phyloP scores from a whole-genome alignment of 1,140 invertebrate species.

The Limonius californicus region DNA sequence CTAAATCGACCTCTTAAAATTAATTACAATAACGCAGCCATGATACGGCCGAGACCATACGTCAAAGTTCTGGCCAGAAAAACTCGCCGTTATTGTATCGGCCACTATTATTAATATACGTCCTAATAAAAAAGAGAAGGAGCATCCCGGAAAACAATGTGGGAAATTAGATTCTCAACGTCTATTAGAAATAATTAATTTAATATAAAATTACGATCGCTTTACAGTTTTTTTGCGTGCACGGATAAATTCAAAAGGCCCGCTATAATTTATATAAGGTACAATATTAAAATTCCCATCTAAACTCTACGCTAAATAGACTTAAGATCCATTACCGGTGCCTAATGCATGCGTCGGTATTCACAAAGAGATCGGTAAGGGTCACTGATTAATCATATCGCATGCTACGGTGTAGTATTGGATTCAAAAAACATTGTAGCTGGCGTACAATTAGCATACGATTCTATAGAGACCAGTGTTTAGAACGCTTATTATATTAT shows the following conservation, averaged over 20 bases:
- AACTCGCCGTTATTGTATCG: neutral
- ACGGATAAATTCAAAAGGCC: neutral
- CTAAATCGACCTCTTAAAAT: slow-evolving; percentile 15
- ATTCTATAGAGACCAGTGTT: slow-evolving; percentile 6
- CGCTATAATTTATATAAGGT: slow-evolving; percentile 10
- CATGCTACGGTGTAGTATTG: slow-evolving; percentile 30
- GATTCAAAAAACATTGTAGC: slow-evolving; percentile 20
- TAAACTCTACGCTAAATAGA: neutral
- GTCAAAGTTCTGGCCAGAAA: neutral
- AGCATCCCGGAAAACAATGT: slow-evolving; percentile 18
- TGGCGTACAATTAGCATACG: slow-evolving; percentile 30
- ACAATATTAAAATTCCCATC: slow-evolving; percentile 6
- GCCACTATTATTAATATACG: slow-evolving; percentile 7
- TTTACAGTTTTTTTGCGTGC: slow-evolving; percentile 7
- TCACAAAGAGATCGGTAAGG: slow-evolving; percentile 28
- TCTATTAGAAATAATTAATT: slow-evolving; percentile 23
- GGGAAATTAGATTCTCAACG: slow-evolving; percentile 21
- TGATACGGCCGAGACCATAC: neutral
- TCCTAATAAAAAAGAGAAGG: slow-evolving; percentile 3
- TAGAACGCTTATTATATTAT: too few relatives aligned
- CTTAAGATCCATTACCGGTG: slow-evolving; percentile 5
- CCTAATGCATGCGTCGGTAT: slow-evolving; percentile 23
- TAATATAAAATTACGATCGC: slow-evolving; percentile 15
- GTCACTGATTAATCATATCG: slow-evolving; percentile 34
- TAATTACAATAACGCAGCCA: slow-evolving; percentile 20